A percentile compares a stretch with the other conserved stretches of the same genome.
These are phyloP conservation scores for Cyclina sinensis DNA, from an alignment of 1,140 invertebrate genomes.

Conservation along the genomic window DNA sequence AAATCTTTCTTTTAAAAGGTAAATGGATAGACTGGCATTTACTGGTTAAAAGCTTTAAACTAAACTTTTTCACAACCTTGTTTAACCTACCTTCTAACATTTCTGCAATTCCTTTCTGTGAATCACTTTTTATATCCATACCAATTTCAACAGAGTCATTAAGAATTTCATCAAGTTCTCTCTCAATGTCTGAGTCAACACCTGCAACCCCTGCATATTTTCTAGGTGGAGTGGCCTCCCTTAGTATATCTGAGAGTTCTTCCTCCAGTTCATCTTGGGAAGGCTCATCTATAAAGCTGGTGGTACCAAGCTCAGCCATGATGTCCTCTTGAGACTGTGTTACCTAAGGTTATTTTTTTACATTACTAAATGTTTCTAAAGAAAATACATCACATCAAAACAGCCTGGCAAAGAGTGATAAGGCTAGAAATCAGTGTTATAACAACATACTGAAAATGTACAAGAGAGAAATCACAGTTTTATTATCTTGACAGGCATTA, in stretches of 20 bases:
- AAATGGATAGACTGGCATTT: too few relatives aligned
- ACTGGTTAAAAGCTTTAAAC: too few relatives aligned
- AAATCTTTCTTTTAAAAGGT: too few relatives aligned
- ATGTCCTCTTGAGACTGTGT: constrained; percentile 72
- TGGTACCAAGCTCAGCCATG: constrained; percentile 40
- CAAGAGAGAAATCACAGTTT: too few relatives aligned
- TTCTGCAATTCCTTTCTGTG: neutral
- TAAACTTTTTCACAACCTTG: too few relatives aligned
- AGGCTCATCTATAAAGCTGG: constrained; percentile 57
- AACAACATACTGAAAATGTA: too few relatives aligned
- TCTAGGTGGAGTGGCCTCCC: constrained; percentile 29
- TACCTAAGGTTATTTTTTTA: constrained; percentile 62
- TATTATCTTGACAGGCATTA: too few relatives aligned
- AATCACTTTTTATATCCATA: neutral
- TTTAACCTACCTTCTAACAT: constrained; percentile 53
- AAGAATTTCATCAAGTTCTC: constrained; percentile 57
- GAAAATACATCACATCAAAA: too few relatives aligned
- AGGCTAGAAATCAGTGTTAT: too few relatives aligned
- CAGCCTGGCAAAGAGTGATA: too few relatives aligned
- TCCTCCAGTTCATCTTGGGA: constrained; percentile 66
- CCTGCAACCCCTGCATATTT: neutral
- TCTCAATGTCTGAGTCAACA: neutral
- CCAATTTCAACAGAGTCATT: constrained; percentile 20
- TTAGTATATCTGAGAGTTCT: constrained; percentile 66
- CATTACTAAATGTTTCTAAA: too few relatives aligned